A percentile compares a stretch with the other conserved stretches of the same genome.
Evolutionary conservation across 2,888 invertebrate genomes (phyloP).

Genomic region (Alsophila aescularia): DNA sequence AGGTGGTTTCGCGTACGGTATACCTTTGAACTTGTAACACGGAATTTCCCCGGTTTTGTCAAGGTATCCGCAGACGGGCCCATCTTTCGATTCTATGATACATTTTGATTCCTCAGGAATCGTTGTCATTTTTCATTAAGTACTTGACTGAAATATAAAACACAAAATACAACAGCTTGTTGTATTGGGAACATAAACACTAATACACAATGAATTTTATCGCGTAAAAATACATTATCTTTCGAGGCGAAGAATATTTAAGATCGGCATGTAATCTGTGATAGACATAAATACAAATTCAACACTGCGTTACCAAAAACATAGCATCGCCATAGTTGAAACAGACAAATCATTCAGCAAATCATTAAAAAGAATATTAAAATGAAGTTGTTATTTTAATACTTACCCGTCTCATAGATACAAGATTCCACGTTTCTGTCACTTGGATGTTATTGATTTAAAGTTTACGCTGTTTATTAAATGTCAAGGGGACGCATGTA

Average conservation of each 20-base stretch:
- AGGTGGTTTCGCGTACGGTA: conserved; percentile 75
- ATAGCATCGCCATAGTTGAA: background rate
- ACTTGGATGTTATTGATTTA: conserved; percentile 2
- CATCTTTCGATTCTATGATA: conserved; percentile 54
- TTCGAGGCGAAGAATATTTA: background rate
- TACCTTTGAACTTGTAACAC: conserved; percentile 65
- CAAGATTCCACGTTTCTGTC: background rate
- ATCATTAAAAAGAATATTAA: no score
- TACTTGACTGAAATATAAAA: background rate
- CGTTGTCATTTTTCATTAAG: conserved; percentile 36
- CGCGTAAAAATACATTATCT: background rate
- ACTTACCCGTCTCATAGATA: no score
- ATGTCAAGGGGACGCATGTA: conserved; percentile 4
- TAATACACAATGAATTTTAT: background rate
- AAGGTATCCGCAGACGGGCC: conserved; percentile 64
- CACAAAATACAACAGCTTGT: background rate
- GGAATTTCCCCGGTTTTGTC: conserved; percentile 51
- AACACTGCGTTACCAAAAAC: background rate
- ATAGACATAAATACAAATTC: background rate
- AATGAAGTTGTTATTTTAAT: no score
- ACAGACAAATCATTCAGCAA: no score
- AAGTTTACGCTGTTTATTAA: background rate
- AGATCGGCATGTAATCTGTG: background rate
- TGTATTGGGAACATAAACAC: background rate
- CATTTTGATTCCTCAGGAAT: conserved; percentile 41